Evolutionary conservation across 1,140 invertebrate species (phyloP), one percentile per base, ranked within the genome.

Genomic region (Heliconius congener): DNA sequence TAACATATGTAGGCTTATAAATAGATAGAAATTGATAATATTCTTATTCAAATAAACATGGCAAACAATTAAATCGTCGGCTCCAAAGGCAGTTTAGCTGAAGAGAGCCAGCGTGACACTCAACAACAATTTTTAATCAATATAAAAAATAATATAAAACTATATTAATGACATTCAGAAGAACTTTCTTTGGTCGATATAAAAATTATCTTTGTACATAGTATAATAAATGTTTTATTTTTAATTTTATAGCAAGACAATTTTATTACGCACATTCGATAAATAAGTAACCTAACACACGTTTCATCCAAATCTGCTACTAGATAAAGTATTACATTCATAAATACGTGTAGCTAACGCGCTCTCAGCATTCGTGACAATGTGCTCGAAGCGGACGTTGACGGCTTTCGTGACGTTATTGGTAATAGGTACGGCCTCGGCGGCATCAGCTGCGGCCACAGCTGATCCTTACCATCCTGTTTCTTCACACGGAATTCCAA

Each of bases 401-500:
- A 13, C 70, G 50, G 18, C 70, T 23, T 37, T 77, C 27, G 42
- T 39, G 70, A 11, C 71, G n/a, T 0, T 72, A 42, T 72, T 52
- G 37, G 50, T 77, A 19, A 42, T 27, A n/a, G 57, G 11, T 1
- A 13, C 52, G 2, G 37, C 37, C 27, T 23, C 60, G 1, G 74
- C 74, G 13, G 74, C 76, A 11, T 72, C 76, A n/a, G n/a, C n/a
- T n/a, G n/a, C n/a, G n/a, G n/a, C 50, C 50, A 55, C 46, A 1
- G 70, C 70, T 57, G 77, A 79, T 11, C 73, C 37, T 1, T 79
- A 79, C 77, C 77, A 66, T n/a, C 13, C 60, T 66, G n/a, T 11
- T 30, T 13, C 60, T 5, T 30, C 60, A 30, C 11, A 3, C 5
- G 60, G 23, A 27, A 13, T 30, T 30, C 23, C 30, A 30, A 27